Conservation (phyloP, 2,113 vertebrate genomes). For the Notothenia rossii region DNA sequence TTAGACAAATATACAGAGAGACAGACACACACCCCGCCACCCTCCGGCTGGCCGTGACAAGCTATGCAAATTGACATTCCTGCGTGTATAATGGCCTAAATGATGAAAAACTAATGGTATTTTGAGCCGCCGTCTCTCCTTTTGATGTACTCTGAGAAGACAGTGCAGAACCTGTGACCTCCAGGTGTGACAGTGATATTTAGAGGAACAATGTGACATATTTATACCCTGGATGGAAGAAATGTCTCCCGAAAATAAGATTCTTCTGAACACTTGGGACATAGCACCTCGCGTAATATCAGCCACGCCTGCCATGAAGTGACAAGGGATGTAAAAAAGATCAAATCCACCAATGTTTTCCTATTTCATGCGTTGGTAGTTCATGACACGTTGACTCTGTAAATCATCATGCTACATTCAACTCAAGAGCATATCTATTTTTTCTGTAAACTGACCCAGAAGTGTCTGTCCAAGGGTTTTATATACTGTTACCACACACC, state of each 20-base stretch:
- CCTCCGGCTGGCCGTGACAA: constrained; percentile 62
- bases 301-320: constrained; percentile 8
- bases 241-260: constrained; percentile 6
- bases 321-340: not conserved
- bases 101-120: constrained; percentile 67
- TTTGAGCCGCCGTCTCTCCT: constrained; percentile 47
- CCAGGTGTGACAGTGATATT: constrained; percentile 58
- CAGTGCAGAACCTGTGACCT: constrained; percentile 54
- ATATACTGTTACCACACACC: not conserved
- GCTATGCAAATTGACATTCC: constrained; percentile 74
- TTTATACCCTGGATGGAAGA: not conserved
- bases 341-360: not conserved
- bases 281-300: not conserved
- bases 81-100: constrained; percentile 55
- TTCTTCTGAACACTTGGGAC: constrained; percentile 9
- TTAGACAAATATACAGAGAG: constrained; percentile 63
- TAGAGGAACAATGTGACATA: constrained; percentile 22
- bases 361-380: constrained; percentile 3
- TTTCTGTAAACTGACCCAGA: constrained; percentile 8
- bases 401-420: constrained; percentile 5
- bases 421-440: not conserved
- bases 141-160: constrained; percentile 57
- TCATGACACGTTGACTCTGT: constrained; percentile 24
- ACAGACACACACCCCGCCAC: constrained; percentile 51
- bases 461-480: constrained; percentile 1